These are phyloP conservation scores for Coracopsis vasa DNA, from an alignment of 2,113 vertebrate species.

Conservation along the genomic window DNA sequence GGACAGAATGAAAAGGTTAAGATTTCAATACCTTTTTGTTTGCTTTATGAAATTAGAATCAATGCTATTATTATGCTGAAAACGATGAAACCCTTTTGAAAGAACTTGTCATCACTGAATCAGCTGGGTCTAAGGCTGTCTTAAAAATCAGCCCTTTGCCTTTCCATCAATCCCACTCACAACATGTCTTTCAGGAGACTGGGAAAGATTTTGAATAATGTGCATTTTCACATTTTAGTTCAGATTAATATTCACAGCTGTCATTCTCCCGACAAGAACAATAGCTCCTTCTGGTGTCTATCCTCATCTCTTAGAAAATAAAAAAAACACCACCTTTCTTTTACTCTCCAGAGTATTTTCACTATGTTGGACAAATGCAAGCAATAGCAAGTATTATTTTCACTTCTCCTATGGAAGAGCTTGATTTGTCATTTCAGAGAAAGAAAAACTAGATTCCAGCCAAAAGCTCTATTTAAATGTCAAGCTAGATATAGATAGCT, in stretches of 20 bases:
- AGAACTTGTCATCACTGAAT: slow-evolving; percentile 33
- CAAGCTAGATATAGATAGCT: neutral
- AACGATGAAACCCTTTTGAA: neutral
- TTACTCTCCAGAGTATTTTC: neutral
- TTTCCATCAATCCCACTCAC: slow-evolving; percentile 31
- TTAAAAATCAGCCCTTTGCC: slow-evolving; percentile 42
- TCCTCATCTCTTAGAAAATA: neutral
- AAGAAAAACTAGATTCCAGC: neutral
- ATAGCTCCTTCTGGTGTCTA: slow-evolving; percentile 31
- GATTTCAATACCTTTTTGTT: slow-evolving; percentile 6
- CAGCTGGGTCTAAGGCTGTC: neutral
- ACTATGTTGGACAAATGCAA: neutral
- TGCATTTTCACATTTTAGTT: slow-evolving; percentile 38
- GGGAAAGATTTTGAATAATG: slow-evolving; percentile 46
- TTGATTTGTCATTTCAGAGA: neutral
- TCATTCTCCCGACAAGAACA: slow-evolving; percentile 50
- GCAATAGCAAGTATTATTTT: neutral
- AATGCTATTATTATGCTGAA: slow-evolving; percentile 32
- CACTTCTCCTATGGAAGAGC: neutral
- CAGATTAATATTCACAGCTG: slow-evolving; percentile 38
- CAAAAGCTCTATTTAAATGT: neutral
- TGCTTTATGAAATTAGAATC: neutral
- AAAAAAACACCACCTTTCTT: neutral
- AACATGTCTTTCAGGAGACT: slow-evolving; percentile 9
- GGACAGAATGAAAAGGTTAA: slow-evolving; percentile 28